Evolutionary conservation across 1,140 invertebrate genomes (phyloP), one percentile per base, ranked within the genome.

Genomic region (Archegozetes longisetosus): DNA sequence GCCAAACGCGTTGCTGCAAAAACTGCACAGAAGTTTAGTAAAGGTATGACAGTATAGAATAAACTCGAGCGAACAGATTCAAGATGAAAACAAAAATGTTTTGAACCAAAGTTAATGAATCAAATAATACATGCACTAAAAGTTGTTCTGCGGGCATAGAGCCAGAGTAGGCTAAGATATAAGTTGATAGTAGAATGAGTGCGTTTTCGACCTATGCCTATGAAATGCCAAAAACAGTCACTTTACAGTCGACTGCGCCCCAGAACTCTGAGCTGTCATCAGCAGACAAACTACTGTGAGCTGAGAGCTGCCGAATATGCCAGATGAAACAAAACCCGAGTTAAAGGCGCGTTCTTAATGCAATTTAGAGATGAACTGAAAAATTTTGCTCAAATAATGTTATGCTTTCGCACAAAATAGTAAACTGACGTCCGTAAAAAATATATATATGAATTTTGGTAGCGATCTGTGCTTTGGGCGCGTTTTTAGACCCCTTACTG

Each of bases 1-100:
- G 55, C 13, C 9, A 57, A 46, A 57, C 55, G 48, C 40, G 28
- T 57, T 13, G 55, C 29, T 57, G 55, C 55, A 4, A 57, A 57
- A 24, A 57, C 48, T 29, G 55, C 29, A 23, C 4, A 6, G 50
- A 6, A 9, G 50, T 9, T 24, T 6, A 52, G 4, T 4, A 23
- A 6, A 23, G 4, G 50, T 25, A 52, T 52, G 50, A n/a, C 32
- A 40, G 17, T 40, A 17, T 6, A 17, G 32, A 17, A 40, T 17
- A 17, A 40, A 6, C 32, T 9, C 32, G 32, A 40, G 32, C 32
- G 6, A 40, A 40, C 32, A 40, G 32, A n/a, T n/a, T n/a, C 32
- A 40, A 40, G 17, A 40, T 9, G 17, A 40, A 40, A 40, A 40
- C 6, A 40, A 40, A 40, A 40, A 40, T 17, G 17, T 6, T 40